phyloP scores from a whole-genome alignment of 1,140 invertebrate species.

The Eciton burchellii region DNA sequence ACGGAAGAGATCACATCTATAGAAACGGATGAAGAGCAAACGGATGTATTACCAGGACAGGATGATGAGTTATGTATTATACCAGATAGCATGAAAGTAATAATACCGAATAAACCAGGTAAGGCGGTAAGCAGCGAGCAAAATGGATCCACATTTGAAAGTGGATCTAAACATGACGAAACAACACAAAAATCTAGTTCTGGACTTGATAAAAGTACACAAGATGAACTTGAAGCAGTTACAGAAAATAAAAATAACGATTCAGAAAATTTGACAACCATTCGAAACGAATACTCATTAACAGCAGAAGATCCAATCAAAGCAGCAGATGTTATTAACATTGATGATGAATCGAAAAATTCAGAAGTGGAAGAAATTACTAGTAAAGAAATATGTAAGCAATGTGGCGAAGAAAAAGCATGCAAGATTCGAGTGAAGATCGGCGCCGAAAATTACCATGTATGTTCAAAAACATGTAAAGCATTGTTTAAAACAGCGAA shows the following conservation, averaged over 20 bases:
- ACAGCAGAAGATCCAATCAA: constrained; percentile 18
- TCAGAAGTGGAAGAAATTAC: constrained; percentile 80
- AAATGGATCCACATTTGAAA: constrained; percentile 34
- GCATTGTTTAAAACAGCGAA: constrained; percentile 78
- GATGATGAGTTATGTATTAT: constrained; percentile 84
- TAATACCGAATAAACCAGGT: constrained; percentile 68
- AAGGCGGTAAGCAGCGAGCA: constrained; percentile 43
- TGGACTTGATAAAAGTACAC: constrained; percentile 7
- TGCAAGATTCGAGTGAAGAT: constrained; percentile 82
- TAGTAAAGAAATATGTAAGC: constrained; percentile 79
- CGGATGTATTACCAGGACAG: constrained; percentile 81
- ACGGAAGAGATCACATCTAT: constrained; percentile 58
- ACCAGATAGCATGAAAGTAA: constrained; percentile 82
- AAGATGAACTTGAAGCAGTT: background rate
- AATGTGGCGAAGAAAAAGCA: constrained; percentile 79
- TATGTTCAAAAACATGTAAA: constrained; percentile 82
- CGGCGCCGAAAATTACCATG: constrained; percentile 77
- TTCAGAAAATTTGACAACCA: background rate
- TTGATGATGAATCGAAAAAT: constrained; percentile 80
- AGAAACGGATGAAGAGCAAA: constrained; percentile 73
- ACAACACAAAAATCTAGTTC: constrained; percentile 37
- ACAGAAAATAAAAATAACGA: constrained; percentile 6
- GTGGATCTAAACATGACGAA: constrained; percentile 24
- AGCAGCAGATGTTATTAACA: constrained; percentile 75
- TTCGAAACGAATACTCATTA: constrained; percentile 18